phyloP scores from a whole-genome alignment of 2,888 invertebrate genomes.

The Tetrapedia diversipes region DNA sequence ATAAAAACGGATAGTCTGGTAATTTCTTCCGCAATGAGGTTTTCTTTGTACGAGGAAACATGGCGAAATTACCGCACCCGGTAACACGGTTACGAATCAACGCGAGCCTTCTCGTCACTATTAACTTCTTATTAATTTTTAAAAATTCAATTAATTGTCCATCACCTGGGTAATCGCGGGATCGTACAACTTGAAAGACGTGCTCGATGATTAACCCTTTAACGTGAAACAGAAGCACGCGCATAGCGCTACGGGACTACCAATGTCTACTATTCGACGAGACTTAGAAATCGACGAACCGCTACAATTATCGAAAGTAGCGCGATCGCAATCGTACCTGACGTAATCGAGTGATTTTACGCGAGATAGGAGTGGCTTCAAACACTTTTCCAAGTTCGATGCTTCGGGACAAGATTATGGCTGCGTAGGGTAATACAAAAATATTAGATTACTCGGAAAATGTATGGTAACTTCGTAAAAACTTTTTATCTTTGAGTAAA shows the following conservation, averaged over 20 bases:
- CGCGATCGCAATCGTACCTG: neutral
- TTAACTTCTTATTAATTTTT: slow-evolving; percentile 44
- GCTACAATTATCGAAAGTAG: neutral
- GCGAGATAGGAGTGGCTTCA: too few relatives aligned
- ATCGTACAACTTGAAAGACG: slow-evolving; percentile 25
- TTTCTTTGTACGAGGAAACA: neutral
- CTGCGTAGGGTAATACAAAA: neutral
- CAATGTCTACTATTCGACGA: neutral
- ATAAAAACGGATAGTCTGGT: slow-evolving; percentile 17
- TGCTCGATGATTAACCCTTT: slow-evolving; percentile 35
- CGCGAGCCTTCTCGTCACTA: slow-evolving; percentile 23
- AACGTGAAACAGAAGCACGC: neutral
- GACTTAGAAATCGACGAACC: neutral
- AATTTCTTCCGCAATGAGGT: slow-evolving; percentile 12
- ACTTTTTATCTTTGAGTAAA: too few relatives aligned
- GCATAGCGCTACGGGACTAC: neutral
- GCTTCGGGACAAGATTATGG: neutral
- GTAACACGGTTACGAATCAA: slow-evolving; percentile 22
- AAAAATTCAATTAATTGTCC: slow-evolving; percentile 27
- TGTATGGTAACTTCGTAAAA: slow-evolving; percentile 5
- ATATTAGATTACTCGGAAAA: slow-evolving; percentile 1
- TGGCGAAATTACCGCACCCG: slow-evolving; percentile 16
- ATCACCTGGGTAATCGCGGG: slow-evolving; percentile 27
- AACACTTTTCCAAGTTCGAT: too few relatives aligned
- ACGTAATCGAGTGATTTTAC: neutral